phyloP scores from a whole-genome alignment of 35 echinoderm and acorn worm genomes.

The Stichopus chloronotus region DNA sequence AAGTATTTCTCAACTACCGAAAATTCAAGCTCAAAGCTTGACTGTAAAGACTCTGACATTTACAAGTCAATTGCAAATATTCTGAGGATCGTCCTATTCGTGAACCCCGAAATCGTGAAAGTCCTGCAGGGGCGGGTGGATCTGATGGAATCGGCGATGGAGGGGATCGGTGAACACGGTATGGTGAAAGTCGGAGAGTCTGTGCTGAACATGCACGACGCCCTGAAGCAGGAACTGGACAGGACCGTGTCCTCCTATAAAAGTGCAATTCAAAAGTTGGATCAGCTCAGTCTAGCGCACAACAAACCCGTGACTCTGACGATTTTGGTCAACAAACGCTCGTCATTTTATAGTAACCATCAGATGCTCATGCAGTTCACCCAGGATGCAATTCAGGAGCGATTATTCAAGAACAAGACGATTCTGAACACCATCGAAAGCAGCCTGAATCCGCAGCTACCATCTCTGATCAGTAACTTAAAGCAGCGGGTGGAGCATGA shows the following conservation, averaged over 20 bases:
- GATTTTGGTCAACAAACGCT: constrained; percentile 54
- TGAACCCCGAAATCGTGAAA: constrained; percentile 83
- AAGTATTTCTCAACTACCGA: constrained; percentile 73
- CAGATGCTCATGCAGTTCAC: constrained; percentile 83
- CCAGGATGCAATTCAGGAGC: constrained; percentile 79
- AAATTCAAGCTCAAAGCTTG: neutral
- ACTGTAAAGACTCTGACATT: constrained; percentile 33
- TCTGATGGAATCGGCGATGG: constrained; percentile 83
- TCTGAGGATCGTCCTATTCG: constrained; percentile 74
- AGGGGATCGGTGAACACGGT: constrained; percentile 91
- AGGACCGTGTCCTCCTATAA: constrained; percentile 71
- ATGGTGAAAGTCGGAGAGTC: constrained; percentile 71
- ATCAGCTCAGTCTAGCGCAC: constrained; percentile 74
- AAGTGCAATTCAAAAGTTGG: constrained; percentile 78
- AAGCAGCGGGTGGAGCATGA: constrained; percentile 91
- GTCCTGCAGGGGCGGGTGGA: constrained; percentile 76
- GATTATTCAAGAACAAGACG: constrained; percentile 94
- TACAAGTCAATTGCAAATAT: constrained; percentile 75
- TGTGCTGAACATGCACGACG: constrained; percentile 90
- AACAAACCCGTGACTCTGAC: constrained; percentile 77
- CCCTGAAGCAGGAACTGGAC: constrained; percentile 83
- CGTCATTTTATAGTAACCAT: constrained; percentile 67
- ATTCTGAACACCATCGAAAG: constrained; percentile 87
- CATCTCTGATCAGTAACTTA: constrained; percentile 68
- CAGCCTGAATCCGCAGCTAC: constrained; percentile 78